These are phyloP conservation scores for Holcopasites calliopsidis DNA, from an alignment of 1,140 invertebrate species.

Conservation along the genomic window DNA sequence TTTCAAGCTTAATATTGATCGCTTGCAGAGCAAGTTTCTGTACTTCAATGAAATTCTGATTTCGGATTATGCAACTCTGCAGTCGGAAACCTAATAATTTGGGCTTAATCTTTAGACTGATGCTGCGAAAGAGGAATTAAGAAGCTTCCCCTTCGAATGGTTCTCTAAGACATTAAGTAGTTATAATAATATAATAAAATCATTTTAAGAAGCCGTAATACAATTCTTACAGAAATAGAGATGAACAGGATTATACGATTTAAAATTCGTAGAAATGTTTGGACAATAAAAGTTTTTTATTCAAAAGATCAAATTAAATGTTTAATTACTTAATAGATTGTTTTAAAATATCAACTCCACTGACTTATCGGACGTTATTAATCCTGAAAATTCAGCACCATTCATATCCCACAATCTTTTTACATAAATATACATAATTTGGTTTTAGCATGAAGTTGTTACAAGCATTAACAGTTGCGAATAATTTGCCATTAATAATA, in stretches of 20 bases:
- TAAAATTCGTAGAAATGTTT: no score
- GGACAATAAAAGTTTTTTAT: no score
- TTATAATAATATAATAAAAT: constrained; percentile 4
- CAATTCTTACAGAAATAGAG: neutral
- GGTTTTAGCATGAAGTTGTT: no score
- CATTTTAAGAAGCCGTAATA: neutral
- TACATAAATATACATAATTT: no score
- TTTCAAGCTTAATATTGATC: neutral
- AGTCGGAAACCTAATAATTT: constrained; percentile 11
- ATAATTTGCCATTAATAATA: no score
- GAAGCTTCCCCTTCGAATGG: neutral
- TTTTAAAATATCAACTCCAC: neutral
- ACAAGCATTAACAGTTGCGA: no score
- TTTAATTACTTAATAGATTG: no score
- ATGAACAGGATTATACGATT: no score
- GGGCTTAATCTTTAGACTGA: constrained; percentile 11
- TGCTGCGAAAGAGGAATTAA: constrained; percentile 7
- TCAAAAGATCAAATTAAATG: no score
- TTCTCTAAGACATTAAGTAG: neutral
- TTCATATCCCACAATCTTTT: neutral
- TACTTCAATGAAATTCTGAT: neutral
- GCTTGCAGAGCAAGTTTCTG: neutral
- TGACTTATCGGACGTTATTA: no score
- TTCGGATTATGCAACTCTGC: neutral
- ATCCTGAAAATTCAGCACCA: neutral